These are phyloP conservation scores for Garrulus glandarius DNA, from an alignment of 2,797 vertebrate species.

Conservation along the genomic window DNA sequence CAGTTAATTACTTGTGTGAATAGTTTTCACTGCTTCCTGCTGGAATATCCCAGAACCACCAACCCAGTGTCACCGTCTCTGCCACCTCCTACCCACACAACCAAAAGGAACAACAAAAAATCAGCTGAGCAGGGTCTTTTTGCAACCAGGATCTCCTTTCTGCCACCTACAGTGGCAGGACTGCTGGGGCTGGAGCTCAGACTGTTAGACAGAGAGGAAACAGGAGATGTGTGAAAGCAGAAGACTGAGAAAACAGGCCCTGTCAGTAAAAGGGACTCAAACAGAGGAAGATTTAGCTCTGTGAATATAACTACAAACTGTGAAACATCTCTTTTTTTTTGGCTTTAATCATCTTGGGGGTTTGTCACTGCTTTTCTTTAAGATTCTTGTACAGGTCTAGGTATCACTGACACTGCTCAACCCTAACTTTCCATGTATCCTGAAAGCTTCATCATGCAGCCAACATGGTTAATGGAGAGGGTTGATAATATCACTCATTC, in stretches of 20 bases:
- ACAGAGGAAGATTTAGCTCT: not conserved
- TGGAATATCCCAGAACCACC: not conserved
- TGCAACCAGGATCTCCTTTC: not conserved
- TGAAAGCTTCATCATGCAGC: not conserved
- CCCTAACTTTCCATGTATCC: not conserved
- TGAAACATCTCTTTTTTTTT: not conserved
- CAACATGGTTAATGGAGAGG: not conserved
- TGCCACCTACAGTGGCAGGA: not conserved
- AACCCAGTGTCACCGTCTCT: not conserved
- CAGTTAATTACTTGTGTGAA: not conserved
- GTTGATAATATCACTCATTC: not conserved
- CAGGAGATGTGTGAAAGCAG: not conserved
- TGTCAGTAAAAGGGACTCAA: not conserved
- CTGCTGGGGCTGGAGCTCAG: not conserved
- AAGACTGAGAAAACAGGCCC: not conserved
- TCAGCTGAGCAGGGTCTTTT: not conserved
- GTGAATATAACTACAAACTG: not conserved
- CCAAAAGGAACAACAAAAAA: not conserved
- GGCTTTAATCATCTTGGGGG: fast-evolving
- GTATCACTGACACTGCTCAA: not conserved
- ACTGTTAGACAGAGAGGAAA: not conserved
- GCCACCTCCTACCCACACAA: not conserved
- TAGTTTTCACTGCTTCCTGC: not conserved
- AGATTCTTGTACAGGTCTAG: not conserved
- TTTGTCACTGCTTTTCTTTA: not conserved